Conservation (phyloP, 2,888 invertebrate species). For the Rhingia rostrata region DNA sequence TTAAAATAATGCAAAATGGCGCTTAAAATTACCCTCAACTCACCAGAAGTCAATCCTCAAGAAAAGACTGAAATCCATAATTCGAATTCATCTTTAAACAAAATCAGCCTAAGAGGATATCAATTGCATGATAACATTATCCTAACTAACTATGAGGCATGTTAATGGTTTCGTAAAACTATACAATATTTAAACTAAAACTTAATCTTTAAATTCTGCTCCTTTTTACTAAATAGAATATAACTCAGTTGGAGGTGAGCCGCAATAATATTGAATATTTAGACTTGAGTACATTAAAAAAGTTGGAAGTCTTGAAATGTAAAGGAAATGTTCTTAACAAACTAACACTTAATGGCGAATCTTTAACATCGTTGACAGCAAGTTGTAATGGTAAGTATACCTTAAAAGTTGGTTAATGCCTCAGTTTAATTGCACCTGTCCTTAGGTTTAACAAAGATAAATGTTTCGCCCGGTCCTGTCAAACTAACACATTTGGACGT, state of each 20-base stretch:
- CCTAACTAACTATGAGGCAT: constrained; percentile 92
- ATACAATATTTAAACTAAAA: background rate
- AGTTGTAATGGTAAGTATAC: constrained; percentile 89
- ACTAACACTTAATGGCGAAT: constrained; percentile 90
- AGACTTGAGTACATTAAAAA: constrained; percentile 90
- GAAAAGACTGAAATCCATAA: background rate
- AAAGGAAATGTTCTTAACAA: constrained; percentile 90
- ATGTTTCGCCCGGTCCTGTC: constrained; percentile 87
- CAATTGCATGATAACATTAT: constrained; percentile 92
- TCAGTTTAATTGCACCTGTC: constrained; percentile 78
- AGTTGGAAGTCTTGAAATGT: constrained; percentile 90
- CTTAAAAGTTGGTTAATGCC: background rate
- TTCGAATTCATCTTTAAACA: constrained; percentile 85
- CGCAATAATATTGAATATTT: constrained; percentile 92
- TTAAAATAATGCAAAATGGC: too few relatives aligned
- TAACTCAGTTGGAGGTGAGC: constrained; percentile 92
- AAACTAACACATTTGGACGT: constrained; percentile 90
- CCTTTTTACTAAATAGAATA: constrained; percentile 85
- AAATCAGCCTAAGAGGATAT: constrained; percentile 90
- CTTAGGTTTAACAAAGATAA: constrained; percentile 89
- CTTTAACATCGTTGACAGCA: constrained; percentile 89
- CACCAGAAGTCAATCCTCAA: constrained; percentile 13
- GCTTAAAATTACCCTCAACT: background rate
- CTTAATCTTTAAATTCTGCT: background rate
- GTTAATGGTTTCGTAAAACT: background rate